Base-by-base conservation (phyloP, 2,797 vertebrate species). In the Chelon labrosus region DNA sequence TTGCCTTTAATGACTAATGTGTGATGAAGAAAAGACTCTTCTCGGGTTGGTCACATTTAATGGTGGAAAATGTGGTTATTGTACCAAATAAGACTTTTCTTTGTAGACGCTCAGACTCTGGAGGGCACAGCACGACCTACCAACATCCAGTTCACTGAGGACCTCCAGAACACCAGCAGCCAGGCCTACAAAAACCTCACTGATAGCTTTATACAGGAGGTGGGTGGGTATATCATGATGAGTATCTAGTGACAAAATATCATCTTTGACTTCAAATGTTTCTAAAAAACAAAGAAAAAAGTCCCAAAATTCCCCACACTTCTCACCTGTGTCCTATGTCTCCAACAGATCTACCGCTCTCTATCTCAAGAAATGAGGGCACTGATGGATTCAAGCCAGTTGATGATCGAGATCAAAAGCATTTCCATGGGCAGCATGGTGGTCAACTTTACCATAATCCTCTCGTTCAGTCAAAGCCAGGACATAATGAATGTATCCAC, bases 361-460 rank as follows among this genome's bases (percentile, higher is more conserved):
- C 57, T 95, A 47, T 80, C 95, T 31, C 42, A 57, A 49, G 62
- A 91, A 10, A 60, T 94, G 47, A 81, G 68, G 47, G 85, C 74
- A 53, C 80, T 96, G 87, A 14, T 96, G 76, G 82, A 92, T 56
- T 79, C 89, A 0, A 91, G 91, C 0, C 59, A 86, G 66, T 84
- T 97, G 75, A 88, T 79, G 60, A 71, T 98, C 31, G 55, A 91
- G 74, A 75, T 97, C 78, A 92, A 1, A 0, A 19, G 82, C 44
- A 67, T 97, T 51, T 83, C 82, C 55, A 82, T 56, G 0, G 96
- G 96, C 58, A 97, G 96, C 0, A 75, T 96, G 0, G 83, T 95
- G 53, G 92, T 96, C 38, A 85, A 83, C 52, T 96, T 97, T 55
- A 65, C 10, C 65, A 20, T 98, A 22, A 68, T 94, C 77, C 68